These are phyloP conservation scores for Pseudomyrmex dendroicus DNA, from an alignment of 1,140 invertebrate genomes.

Conservation along the genomic window DNA sequence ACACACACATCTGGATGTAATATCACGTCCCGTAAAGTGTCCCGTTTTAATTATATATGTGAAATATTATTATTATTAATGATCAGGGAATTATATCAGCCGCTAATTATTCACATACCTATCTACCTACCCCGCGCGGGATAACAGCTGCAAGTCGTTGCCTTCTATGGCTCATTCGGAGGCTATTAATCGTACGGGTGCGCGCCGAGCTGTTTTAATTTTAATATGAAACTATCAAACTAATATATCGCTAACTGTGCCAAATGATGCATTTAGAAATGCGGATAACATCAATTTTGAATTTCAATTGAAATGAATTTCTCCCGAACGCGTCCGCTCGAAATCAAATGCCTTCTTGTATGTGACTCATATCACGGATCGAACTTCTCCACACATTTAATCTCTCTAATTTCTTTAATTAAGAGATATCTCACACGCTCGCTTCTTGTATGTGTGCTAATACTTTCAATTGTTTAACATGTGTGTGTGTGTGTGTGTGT, in stretches of 20 bases:
- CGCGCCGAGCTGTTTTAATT: conserved; percentile 56
- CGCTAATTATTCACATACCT: conserved; percentile 71
- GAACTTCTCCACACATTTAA: background rate
- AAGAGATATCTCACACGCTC: background rate
- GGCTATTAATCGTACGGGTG: conserved; percentile 68
- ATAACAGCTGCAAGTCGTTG: conserved; percentile 74
- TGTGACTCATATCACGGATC: background rate
- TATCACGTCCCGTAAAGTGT: conserved; percentile 24
- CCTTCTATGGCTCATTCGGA: conserved; percentile 72
- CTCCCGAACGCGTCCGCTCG: too few relatives aligned
- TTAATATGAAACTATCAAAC: conserved; percentile 64
- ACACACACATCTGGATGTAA: background rate
- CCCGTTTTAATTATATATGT: conserved; percentile 55
- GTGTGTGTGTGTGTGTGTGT: too few relatives aligned
- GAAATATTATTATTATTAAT: conserved; percentile 70
- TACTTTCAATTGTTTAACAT: too few relatives aligned
- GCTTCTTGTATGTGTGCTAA: too few relatives aligned
- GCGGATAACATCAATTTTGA: conserved; percentile 34
- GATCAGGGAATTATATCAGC: conserved; percentile 68
- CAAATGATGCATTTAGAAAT: conserved; percentile 52
- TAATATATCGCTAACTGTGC: conserved; percentile 64
- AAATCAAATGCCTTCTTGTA: background rate
- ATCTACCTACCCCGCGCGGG: background rate
- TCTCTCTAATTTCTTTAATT: background rate
- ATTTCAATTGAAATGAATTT: background rate